A percentile compares a stretch with the other conserved stretches of the same genome.
Evolutionary conservation across 2,797 vertebrate species (phyloP).

Genomic region (Sebastes cheni): DNA sequence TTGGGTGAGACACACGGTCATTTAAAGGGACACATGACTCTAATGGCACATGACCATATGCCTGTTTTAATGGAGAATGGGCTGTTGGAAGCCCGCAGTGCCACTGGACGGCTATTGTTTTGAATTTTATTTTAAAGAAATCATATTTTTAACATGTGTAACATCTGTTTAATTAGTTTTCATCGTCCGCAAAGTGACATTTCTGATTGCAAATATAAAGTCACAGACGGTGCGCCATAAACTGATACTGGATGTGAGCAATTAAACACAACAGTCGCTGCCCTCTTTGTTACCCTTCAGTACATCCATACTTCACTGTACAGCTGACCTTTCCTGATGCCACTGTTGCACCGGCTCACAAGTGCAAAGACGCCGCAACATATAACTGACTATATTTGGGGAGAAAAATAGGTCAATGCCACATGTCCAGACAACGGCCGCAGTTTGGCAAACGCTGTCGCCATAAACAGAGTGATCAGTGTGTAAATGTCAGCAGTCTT

Average conservation of each 20-base stretch:
- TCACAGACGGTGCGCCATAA: slow-evolving; percentile 12
- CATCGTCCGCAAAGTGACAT: slow-evolving; percentile 12
- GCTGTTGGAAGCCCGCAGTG: neutral
- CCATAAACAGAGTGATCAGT: slow-evolving; percentile 67
- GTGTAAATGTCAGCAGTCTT: slow-evolving; percentile 72
- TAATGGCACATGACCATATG: slow-evolving; percentile 18
- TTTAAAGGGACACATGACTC: slow-evolving; percentile 11
- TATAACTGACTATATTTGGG: slow-evolving; percentile 66
- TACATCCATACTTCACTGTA: neutral
- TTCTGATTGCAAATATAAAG: slow-evolving; percentile 23
- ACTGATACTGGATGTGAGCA: neutral
- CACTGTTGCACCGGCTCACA: neutral
- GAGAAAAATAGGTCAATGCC: slow-evolving; percentile 65
- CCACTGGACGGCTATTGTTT: slow-evolving; percentile 24
- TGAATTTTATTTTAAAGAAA: slow-evolving; percentile 3
- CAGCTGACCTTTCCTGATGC: slow-evolving; percentile 36
- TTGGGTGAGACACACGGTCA: slow-evolving; percentile 9
- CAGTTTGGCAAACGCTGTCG: slow-evolving; percentile 62
- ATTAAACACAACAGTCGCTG: neutral
- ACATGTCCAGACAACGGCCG: slow-evolving; percentile 53
- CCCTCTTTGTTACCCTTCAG: neutral
- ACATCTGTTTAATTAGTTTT: slow-evolving; percentile 47
- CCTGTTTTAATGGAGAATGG: slow-evolving; percentile 24
- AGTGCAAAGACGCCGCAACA: slow-evolving; percentile 34
- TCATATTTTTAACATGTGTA: slow-evolving; percentile 24